Base-by-base conservation (phyloP, 1,140 invertebrate species). In the Musca domestica region DNA sequence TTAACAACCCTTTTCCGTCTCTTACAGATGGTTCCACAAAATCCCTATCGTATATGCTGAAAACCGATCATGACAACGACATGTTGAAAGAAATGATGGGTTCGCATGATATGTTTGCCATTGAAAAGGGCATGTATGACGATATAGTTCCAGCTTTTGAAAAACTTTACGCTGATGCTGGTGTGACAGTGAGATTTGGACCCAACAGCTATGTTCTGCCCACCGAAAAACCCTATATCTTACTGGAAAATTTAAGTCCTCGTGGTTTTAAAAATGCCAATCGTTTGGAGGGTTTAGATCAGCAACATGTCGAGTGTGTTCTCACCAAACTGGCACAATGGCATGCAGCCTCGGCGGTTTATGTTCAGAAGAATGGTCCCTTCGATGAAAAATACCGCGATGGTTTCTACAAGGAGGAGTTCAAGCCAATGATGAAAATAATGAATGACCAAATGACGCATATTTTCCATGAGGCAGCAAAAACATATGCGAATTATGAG, bases 291-390 rank as follows among this genome's bases (percentile, higher is more conserved):
- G 85, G 85, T 5, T 69, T 88, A 2, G 76, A 85, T 52, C 70
- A 83, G 3, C 73, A 83, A 3, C 83, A 84, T 64, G 74, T 85
- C 1, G 80, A 82, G 20, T 67, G 76, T 10, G 82, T 85, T 0
- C 76, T 87, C 0, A 83, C 83, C 25, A 82, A 82, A n/a, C 70
- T 87, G 23, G 86, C 85, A 1, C 83, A 83, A 17, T 86, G 86
- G 70, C 86, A 87, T 70, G 86, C 86, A 1, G 70, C 71, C 6
- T 81, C 80, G 10, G 71, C 72, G 17, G 69, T 67, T 6, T 67
- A 70, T 23, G 14, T 74, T 0, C 46, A 54, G 10, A 25, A 66
- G 0, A 76, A 71, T 63, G 75, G 74, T 2, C 61, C 65, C 0
- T 75, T 71, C 52, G 17, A 51, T 1, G 17, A 19, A 0, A 51